Base-by-base conservation (phyloP, 1,140 invertebrate genomes). In the Eupeodes corollae region DNA sequence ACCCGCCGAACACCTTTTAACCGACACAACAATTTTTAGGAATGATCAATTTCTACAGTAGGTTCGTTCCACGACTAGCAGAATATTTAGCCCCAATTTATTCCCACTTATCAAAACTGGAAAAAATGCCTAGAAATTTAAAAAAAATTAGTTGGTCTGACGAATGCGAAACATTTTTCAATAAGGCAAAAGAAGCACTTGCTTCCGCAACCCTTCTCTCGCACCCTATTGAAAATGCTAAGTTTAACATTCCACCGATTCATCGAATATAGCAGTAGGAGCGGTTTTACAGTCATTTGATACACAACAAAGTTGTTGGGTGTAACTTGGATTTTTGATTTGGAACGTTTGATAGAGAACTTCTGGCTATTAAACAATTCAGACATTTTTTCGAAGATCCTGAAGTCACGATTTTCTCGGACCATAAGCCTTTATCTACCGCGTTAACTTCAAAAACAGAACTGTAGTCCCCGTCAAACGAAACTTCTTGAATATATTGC, bases 1-100 rank as follows among this genome's bases (percentile, higher is more conserved):
- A 70, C 64, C 46, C 41, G 16, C 56, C 59, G 8, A 42, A 26
- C 11, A 60, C 49, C 2, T 59, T 52, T 3, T 52, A 58, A 37
- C n/a, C 56, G 46, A 34, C 59, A 10, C 34, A 59, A 26, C 44
- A 54, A 34, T 70, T 65, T 47, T 40, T 71, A 5, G 68, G 64
- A 9, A 57, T 65, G 51, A 1, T 66, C 5, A 64, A 67, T 48
- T 71, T 63, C 51, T 68, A 68, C 40, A 34, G 61, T 19, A 41
- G 52, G 14, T 66, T 55, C 47, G 15, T 70, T 15, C 57, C 54
- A 6, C 34, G 53, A 1, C 56, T 58, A 1, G 61, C 64, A 2
- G 40, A 50, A 18, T 13, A 50, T 0, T 65, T 61, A 53, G 50
- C 54, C 13, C 9, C n/a, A n/a, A n/a, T n/a, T n/a, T n/a, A n/a